phyloP scores from a whole-genome alignment of 2,113 vertebrate genomes.

The Tragelaphus strepsiceros region DNA sequence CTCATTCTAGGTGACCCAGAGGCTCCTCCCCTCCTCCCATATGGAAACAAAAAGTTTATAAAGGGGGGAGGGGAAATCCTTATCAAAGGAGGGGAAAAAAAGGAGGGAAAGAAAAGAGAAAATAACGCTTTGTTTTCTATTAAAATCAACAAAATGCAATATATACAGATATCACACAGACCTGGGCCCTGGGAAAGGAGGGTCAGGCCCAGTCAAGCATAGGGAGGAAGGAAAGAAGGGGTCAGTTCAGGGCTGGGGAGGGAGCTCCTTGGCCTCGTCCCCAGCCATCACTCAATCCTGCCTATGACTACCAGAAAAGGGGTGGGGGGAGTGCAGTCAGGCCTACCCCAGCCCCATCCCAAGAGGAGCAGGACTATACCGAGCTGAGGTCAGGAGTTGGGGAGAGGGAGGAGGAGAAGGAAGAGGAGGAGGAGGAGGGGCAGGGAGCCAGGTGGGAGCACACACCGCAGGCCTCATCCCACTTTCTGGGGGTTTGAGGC shows the following conservation, averaged over 20 bases:
- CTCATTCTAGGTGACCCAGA: conserved; percentile 46
- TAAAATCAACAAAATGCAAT: conserved; percentile 80
- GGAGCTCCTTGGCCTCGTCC: conserved; percentile 46
- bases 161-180: conserved; percentile 78
- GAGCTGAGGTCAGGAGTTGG: conserved; percentile 51
- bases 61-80: background rate
- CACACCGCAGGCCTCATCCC: conserved; percentile 80
- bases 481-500: conserved; percentile 97
- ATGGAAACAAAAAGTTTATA: conserved; percentile 50
- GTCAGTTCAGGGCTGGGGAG: conserved; percentile 47
- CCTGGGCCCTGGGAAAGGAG: conserved; percentile 63
- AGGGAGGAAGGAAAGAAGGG: conserved; percentile 30
- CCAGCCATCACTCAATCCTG: conserved; percentile 64
- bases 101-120: conserved; percentile 77
- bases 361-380: conserved; percentile 48
- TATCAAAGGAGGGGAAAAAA: conserved; percentile 12
- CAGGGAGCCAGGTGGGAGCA: conserved; percentile 2
- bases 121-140: conserved; percentile 79
- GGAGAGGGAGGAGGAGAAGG: background rate
- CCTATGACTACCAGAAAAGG: conserved; percentile 64
- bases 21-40: conserved; percentile 63
- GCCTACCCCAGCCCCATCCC: conserved; percentile 61
- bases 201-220: conserved; percentile 63
- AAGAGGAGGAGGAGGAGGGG: background rate
- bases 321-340: conserved; percentile 35